Evolutionary conservation across 2,888 invertebrate species (phyloP).

Genomic region (Epinotia bilunana): DNA sequence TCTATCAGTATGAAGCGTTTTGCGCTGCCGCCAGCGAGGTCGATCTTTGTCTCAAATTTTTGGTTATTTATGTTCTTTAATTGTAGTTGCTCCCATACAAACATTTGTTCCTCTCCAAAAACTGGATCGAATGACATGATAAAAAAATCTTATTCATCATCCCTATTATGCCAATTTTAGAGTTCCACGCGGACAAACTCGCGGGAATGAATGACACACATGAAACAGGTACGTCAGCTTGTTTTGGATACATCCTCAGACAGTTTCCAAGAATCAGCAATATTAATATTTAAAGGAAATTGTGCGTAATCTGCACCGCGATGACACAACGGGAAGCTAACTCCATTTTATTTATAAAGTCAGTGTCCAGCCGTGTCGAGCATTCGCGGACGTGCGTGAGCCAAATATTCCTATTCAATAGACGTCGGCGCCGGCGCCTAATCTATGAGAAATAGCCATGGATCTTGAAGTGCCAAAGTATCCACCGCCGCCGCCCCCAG

Average conservation of each 20-base stretch:
- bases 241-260: conserved; percentile 27
- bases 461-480: conserved; percentile 59
- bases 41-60: too few relatives aligned
- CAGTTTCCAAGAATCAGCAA: conserved; percentile 22
- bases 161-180: neutral
- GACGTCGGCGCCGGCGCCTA: conserved; percentile 65
- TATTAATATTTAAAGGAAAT: conserved; percentile 40
- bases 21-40: too few relatives aligned
- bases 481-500: conserved; percentile 71
- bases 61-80: too few relatives aligned
- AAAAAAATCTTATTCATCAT: too few relatives aligned
- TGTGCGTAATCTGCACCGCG: conserved; percentile 50
- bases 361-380: conserved; percentile 72
- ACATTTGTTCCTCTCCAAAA: too few relatives aligned
- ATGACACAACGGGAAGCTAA: conserved; percentile 73
- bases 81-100: too few relatives aligned
- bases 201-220: neutral
- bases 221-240: neutral
- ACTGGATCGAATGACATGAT: too few relatives aligned
- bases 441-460: conserved; percentile 47
- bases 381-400: conserved; percentile 65
- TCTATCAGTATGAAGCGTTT: too few relatives aligned
- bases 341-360: conserved; percentile 78
- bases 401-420: conserved; percentile 51
- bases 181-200: neutral